These are phyloP conservation scores for Drosophila stalkeri DNA, from an alignment of 2,888 invertebrate genomes.

Conservation along the genomic window DNA sequence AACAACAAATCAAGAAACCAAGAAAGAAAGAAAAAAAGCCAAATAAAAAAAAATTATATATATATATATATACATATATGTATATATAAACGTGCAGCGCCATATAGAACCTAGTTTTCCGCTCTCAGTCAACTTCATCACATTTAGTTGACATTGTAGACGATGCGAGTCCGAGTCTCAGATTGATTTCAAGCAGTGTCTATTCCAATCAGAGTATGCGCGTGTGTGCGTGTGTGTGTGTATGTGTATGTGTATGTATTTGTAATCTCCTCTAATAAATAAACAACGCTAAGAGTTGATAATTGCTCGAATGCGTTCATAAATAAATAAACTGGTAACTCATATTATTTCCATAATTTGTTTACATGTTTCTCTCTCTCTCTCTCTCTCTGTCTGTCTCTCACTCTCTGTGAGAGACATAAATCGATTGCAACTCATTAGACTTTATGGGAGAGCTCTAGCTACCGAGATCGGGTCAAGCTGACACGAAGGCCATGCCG, in stretches of 20 bases:
- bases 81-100: slow-evolving; percentile 11
- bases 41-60: slow-evolving; percentile 2
- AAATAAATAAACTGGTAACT: slow-evolving; percentile 40
- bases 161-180: slow-evolving; percentile 30
- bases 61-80: too few species aligned
- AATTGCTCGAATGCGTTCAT: slow-evolving; percentile 35
- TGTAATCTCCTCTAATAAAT: slow-evolving; percentile 9
- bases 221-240: background rate
- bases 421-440: slow-evolving; percentile 14
- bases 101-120: background rate
- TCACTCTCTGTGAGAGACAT: background rate
- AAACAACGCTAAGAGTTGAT: slow-evolving; percentile 20
- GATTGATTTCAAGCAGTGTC: slow-evolving; percentile 30
- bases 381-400: background rate
- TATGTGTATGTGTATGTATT: background rate
- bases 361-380: slow-evolving; percentile 7
- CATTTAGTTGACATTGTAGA: slow-evolving; percentile 47
- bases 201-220: slow-evolving; percentile 31
- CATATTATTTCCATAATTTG: slow-evolving; percentile 41
- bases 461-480: background rate
- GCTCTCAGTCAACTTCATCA: background rate
- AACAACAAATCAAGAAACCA: background rate
- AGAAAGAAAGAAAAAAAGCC: background rate
- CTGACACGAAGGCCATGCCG: slow-evolving; percentile 16
- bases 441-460: background rate